phyloP scores from a whole-genome alignment of 2,888 invertebrate species.

The Drosophila subsilvestris region DNA sequence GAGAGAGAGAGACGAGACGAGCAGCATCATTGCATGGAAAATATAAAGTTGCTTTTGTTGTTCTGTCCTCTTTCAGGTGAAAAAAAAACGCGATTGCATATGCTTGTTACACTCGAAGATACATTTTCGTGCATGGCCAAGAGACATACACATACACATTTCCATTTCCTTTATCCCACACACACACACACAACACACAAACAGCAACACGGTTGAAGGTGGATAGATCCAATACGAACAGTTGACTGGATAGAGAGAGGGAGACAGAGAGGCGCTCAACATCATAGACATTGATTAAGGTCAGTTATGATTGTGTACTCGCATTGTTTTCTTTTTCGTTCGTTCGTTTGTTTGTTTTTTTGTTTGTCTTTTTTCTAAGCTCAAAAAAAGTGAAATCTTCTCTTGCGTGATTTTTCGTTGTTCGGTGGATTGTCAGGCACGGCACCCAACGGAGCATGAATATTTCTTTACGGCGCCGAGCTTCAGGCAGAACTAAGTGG shows the following conservation, averaged over 20 bases:
- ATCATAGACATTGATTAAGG: conserved; percentile 68
- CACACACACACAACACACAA: conserved; percentile 13
- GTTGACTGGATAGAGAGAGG: neutral
- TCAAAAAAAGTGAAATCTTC: conserved; percentile 65
- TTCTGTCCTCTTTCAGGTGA: conserved; percentile 34
- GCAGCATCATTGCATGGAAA: neutral
- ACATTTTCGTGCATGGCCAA: conserved; percentile 31
- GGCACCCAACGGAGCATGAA: conserved; percentile 44
- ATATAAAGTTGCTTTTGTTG: conserved; percentile 13
- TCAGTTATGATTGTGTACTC: conserved; percentile 62
- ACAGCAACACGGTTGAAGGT: conserved; percentile 16
- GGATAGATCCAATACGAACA: neutral
- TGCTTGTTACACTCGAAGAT: conserved; percentile 47
- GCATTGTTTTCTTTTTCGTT: conserved; percentile 32
- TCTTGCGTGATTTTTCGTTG: conserved; percentile 34
- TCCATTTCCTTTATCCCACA: conserved; percentile 28
- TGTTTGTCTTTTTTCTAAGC: conserved; percentile 25
- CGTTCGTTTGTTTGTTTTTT: conserved; percentile 12
- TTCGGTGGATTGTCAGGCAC: conserved; percentile 30
- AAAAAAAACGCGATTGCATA: conserved; percentile 59
- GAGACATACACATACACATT: conserved; percentile 31
- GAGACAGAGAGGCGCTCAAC: conserved; percentile 37
- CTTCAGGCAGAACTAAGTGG: conserved; percentile 35
- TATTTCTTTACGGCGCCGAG: conserved; percentile 3
- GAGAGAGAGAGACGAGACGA: neutral